These are phyloP conservation scores for Champsocephalus esox DNA, from an alignment of 2,797 vertebrate species.

Conservation along the genomic window DNA sequence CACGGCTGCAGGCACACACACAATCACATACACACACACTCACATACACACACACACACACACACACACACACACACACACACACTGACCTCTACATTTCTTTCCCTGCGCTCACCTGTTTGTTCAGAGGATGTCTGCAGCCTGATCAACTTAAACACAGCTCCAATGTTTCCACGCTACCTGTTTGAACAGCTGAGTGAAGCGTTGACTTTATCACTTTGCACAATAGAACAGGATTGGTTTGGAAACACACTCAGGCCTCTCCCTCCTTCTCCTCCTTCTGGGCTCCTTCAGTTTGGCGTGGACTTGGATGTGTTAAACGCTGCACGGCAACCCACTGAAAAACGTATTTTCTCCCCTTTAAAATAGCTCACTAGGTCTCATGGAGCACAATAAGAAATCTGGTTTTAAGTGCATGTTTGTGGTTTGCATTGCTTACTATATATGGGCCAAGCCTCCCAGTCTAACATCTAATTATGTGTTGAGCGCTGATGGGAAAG, in stretches of 20 bases:
- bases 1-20: slow-evolving; percentile 50
- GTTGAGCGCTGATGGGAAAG: slow-evolving; percentile 79
- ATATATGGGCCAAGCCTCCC: slow-evolving; percentile 75
- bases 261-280: not conserved
- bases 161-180: slow-evolving; percentile 72
- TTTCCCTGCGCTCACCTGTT: slow-evolving; percentile 72
- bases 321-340: slow-evolving; percentile 42
- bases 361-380: slow-evolving; percentile 62
- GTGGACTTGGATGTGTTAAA: slow-evolving; percentile 60
- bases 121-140: slow-evolving; percentile 76
- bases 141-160: slow-evolving; percentile 75
- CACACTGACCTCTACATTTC: slow-evolving; percentile 47
- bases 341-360: slow-evolving; percentile 37
- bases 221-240: slow-evolving; percentile 68
- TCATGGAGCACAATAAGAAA: slow-evolving; percentile 77
- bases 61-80: slow-evolving; percentile 41
- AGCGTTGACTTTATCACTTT: slow-evolving; percentile 77
- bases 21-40: slow-evolving; percentile 37
- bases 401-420: slow-evolving; percentile 74
- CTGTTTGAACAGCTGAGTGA: slow-evolving; percentile 87
- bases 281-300: slow-evolving; percentile 26
- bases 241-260: slow-evolving; percentile 52
- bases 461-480: slow-evolving; percentile 83
- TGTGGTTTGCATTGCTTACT: slow-evolving; percentile 81
- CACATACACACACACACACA: slow-evolving; percentile 45